Evolutionary conservation across 2,888 invertebrate species (phyloP).

Genomic region (Polietes domitor): DNA sequence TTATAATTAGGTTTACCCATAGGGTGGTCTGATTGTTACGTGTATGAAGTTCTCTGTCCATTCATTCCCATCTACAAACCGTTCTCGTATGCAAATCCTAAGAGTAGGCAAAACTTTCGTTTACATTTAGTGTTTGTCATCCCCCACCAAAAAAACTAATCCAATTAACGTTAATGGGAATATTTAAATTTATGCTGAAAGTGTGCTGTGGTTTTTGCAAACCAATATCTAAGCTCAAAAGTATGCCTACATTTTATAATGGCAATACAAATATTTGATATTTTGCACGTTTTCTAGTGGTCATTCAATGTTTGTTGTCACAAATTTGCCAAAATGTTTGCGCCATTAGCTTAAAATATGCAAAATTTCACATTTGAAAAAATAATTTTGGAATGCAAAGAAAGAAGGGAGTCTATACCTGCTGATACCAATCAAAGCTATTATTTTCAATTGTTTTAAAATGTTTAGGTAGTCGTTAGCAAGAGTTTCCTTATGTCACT

Average conservation of each 20-base stretch:
- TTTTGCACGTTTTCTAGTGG: background rate
- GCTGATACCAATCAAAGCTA: no score
- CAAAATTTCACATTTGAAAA: no score
- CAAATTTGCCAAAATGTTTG: conserved; percentile 4
- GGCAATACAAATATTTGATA: background rate
- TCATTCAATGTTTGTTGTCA: background rate
- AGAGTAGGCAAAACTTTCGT: background rate
- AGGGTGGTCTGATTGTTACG: no score
- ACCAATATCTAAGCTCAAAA: conserved; percentile 10
- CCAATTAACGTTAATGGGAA: conserved; percentile 14
- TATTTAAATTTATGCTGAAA: conserved; percentile 16
- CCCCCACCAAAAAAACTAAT: conserved; percentile 5
- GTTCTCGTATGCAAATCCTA: background rate
- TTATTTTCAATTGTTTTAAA: no score
- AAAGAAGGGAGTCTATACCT: no score
- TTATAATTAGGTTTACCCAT: no score
- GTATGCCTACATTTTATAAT: background rate
- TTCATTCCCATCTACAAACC: no score
- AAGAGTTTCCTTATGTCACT: no score
- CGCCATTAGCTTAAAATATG: no score
- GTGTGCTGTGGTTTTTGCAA: background rate
- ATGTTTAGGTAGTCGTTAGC: no score
- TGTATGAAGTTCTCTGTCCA: no score
- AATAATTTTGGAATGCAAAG: no score
- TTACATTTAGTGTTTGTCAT: background rate